Evolutionary conservation across 2,888 invertebrate species (phyloP), one percentile per base, ranked within the genome.

Genomic region (Papilio elwesi): DNA sequence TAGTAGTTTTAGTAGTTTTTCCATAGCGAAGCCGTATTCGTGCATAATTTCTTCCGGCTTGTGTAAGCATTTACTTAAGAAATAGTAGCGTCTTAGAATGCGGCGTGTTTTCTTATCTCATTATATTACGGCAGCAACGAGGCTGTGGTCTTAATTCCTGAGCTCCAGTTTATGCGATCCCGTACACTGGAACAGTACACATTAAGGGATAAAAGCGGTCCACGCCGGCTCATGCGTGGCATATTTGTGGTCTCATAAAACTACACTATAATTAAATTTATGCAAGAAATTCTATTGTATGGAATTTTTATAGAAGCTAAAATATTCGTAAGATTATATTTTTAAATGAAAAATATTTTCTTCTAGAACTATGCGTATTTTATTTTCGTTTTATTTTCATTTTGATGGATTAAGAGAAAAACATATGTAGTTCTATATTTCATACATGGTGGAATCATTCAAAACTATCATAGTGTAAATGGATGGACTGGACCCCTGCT

Each of bases 161-260:
- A 84, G 83, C 82, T 86, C 88, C 86, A 87, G 85, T 87, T 88
- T 87, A 84, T 83, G 84, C 87, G 84, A 87, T 84, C 82, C 85
- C 82, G 73, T 81, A 84, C 82, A 87, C 88, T 90, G 87, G 89
- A 83, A 84, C 84, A 78, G 81, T 84, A 84, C 88, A 90, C 86
- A 87, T 90, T 87, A 72, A 15, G 36, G 63, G 62, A 72, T 72
- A 72, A 68, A 63, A 63, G 52, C 67, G 52, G 71, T 38, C 63
- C 63, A 38, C 48, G 48, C 68, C 53, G 63, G 52, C 67, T 63
- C 68, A 53, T 68, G 67, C 68, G 48, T 72, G 68, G 53, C 67
- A 72, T 68, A 63, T 72, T 68, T 72, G 72, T 72, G 67, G 53
- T 63, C 36, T 53, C 67, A 68, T 72, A 72, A 63, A 72, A 68